Conservation (phyloP, 2,113 vertebrate species). For the Dendropsophus ebraccatus region DNA sequence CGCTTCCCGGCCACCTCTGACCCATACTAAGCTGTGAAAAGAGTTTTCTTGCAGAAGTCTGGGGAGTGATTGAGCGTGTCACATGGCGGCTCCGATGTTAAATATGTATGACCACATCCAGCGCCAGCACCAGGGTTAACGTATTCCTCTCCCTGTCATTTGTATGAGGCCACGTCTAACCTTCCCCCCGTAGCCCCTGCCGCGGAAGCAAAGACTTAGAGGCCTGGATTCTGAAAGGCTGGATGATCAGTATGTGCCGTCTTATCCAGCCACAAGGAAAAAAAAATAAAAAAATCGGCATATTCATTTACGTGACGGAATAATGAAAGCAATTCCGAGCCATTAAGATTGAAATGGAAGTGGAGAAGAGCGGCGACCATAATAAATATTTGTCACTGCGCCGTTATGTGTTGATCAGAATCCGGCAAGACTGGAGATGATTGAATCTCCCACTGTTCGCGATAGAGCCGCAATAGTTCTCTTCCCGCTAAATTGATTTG, state of each 20-base stretch:
- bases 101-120: conserved; percentile 52
- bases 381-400: conserved; percentile 12
- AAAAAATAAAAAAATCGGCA: background rate
- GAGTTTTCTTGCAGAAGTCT: conserved; percentile 26
- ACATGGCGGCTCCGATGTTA: conserved; percentile 16
- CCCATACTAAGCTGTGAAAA: conserved; percentile 36
- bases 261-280: background rate
- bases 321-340: conserved; percentile 14
- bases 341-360: conserved; percentile 5
- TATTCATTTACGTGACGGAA: background rate
- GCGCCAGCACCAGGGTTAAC: conserved; percentile 32
- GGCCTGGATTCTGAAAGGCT: conserved; percentile 4
- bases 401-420: background rate
- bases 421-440: background rate
- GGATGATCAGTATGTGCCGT: background rate
- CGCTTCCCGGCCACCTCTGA: conserved; percentile 43
- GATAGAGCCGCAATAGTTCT: background rate
- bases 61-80: conserved; percentile 29
- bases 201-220: background rate
- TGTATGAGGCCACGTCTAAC: conserved; percentile 34
- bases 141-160: conserved; percentile 47
- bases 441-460: background rate
- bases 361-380: background rate
- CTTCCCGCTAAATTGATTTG: background rate
- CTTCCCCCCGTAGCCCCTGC: background rate